phyloP scores from a whole-genome alignment of 2,888 invertebrate genomes.

The Strigamia crassipes region DNA sequence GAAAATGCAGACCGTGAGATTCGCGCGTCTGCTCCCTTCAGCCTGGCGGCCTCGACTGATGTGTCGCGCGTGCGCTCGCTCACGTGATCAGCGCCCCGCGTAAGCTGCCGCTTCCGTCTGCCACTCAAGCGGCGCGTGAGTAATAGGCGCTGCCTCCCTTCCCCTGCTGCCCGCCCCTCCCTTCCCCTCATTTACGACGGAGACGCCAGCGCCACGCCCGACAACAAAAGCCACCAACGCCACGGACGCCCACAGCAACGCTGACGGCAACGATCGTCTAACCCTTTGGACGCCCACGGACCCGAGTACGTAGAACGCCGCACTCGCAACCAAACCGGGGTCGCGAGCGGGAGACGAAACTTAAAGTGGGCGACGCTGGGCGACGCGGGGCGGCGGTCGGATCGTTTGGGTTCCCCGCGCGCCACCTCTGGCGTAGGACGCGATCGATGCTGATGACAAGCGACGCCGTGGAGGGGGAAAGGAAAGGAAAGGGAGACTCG shows the following conservation, averaged over 20 bases:
- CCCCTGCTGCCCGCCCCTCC: constrained; percentile 24
- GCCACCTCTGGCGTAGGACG: not conserved
- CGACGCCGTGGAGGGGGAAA: not conserved
- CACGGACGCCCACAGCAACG: not conserved
- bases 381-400: constrained; percentile 1
- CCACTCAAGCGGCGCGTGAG: constrained; percentile 47
- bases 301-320: not conserved
- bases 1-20: constrained; percentile 29
- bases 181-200: constrained; percentile 14
- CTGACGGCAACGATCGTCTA: not conserved
- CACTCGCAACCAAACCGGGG: not conserved
- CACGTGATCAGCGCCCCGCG: constrained; percentile 46
- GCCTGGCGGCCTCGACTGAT: constrained; percentile 44
- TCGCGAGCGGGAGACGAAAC: not conserved
- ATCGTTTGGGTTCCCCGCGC: constrained; percentile 7
- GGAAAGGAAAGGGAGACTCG: not conserved
- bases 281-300: not conserved
- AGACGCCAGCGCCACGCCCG: constrained; percentile 39
- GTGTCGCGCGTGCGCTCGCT: constrained; percentile 46
- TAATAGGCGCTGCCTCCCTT: constrained; percentile 47
- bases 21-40: constrained; percentile 27
- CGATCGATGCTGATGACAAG: constrained; percentile 31
- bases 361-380: not conserved
- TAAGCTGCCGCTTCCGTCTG: constrained; percentile 48
- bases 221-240: constrained; percentile 34